Conservation (phyloP, 1,140 invertebrate genomes). For the Rhagoletis zephyria region DNA sequence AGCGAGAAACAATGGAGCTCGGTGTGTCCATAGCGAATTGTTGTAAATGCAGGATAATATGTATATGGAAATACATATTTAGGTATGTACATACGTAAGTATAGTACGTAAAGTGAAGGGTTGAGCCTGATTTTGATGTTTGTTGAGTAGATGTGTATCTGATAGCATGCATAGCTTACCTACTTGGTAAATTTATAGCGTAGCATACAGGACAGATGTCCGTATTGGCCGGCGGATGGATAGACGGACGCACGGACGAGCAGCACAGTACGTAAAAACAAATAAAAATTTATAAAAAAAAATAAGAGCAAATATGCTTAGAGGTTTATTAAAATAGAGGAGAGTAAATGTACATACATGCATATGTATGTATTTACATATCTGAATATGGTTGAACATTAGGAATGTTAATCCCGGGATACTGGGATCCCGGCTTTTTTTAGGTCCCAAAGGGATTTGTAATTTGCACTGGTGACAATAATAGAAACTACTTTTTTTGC, state of each 20-base stretch:
- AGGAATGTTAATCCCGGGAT: too few relatives aligned
- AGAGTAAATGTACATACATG: neutral
- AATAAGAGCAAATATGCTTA: conserved; percentile 7
- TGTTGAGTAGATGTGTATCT: too few relatives aligned
- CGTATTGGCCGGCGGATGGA: conserved; percentile 5
- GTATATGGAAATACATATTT: too few relatives aligned
- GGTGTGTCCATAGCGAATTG: conserved; percentile 44
- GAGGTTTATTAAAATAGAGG: conserved; percentile 44
- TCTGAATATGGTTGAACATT: too few relatives aligned
- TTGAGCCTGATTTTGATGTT: too few relatives aligned
- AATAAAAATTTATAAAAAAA: conserved; percentile 15
- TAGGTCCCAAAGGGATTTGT: too few relatives aligned
- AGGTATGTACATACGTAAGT: neutral
- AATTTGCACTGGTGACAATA: too few relatives aligned
- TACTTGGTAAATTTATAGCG: neutral
- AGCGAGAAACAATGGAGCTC: conserved; percentile 28
- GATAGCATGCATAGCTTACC: too few relatives aligned
- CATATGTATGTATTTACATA: neutral
- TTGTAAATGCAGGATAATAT: neutral
- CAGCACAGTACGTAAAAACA: neutral
- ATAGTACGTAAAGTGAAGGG: too few relatives aligned
- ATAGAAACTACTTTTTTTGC: too few relatives aligned
- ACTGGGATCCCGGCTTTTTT: too few relatives aligned
- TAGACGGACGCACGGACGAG: neutral
- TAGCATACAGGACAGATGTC: conserved; percentile 15